Conservation (phyloP, 2,113 vertebrate species). For the Struthidea cinerea region DNA sequence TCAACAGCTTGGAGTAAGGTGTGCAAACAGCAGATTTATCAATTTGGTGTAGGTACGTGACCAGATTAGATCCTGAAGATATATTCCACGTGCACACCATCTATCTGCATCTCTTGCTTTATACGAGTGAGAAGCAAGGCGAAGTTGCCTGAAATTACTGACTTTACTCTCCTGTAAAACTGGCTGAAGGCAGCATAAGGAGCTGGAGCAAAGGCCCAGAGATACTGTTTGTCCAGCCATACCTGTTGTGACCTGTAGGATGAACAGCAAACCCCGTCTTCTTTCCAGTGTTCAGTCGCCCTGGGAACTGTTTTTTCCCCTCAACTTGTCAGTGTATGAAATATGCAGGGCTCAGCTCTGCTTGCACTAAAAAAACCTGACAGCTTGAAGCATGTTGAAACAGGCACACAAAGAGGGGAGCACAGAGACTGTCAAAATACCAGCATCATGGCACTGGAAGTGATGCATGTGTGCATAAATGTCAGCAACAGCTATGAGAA, state of each 20-base stretch:
- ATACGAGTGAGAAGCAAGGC: neutral
- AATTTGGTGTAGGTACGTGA: neutral
- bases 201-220: neutral
- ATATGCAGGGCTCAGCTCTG: neutral
- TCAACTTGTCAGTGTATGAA: neutral
- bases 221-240: neutral
- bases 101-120: neutral
- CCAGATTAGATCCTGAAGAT: neutral
- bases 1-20: neutral
- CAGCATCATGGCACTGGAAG: neutral
- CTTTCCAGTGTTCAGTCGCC: neutral
- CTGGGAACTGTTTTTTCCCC: neutral
- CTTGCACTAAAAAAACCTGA: neutral
- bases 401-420: neutral
- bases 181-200: neutral
- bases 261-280: neutral
- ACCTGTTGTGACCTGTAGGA: neutral
- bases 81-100: accelerated
- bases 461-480: neutral
- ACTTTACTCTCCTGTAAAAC: neutral
- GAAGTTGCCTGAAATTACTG: neutral
- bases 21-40: neutral
- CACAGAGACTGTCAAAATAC: neutral
- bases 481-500: neutral
- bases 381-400: neutral